Conservation (phyloP, 2,797 vertebrate genomes). For the Loriculus beryllinus region DNA sequence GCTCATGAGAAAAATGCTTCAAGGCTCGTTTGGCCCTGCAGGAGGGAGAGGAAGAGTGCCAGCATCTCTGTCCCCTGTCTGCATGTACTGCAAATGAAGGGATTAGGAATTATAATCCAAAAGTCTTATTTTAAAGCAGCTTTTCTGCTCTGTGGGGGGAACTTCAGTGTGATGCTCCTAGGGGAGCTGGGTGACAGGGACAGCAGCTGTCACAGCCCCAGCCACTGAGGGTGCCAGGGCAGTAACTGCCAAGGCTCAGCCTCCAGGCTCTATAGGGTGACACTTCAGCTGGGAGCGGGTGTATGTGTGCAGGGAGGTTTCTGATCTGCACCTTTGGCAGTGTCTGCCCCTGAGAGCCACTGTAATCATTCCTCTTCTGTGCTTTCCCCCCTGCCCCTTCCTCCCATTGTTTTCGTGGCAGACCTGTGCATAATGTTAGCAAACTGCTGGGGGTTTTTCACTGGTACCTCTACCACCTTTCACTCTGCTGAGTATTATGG, state of each 20-base stretch:
- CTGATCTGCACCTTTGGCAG: background rate
- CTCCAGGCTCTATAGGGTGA: fast-evolving
- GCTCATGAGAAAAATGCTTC: fast-evolving
- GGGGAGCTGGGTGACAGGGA: background rate
- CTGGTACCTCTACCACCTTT: background rate
- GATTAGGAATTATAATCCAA: slow-evolving; percentile 27
- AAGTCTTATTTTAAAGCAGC: background rate
- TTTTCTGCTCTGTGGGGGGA: slow-evolving; percentile 13
- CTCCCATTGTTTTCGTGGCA: background rate
- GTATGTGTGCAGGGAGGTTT: background rate
- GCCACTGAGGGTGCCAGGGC: fast-evolving
- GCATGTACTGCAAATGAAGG: background rate
- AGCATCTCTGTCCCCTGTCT: background rate
- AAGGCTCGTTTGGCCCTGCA: fast-evolving
- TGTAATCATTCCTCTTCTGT: background rate
- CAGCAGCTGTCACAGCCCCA: background rate
- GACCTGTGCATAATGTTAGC: background rate
- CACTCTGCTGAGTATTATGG: slow-evolving; percentile 24
- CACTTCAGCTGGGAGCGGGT: fast-evolving
- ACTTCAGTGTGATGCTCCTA: background rate
- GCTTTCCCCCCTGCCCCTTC: background rate
- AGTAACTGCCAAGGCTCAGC: fast-evolving
- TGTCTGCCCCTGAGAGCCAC: background rate
- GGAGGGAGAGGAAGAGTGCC: background rate
- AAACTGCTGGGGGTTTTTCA: background rate